Percentiles rank a stretch among this genome's conserved stretches.
Conservation (phyloP, 2,888 invertebrate species). For the Phalera bucephala region DNA sequence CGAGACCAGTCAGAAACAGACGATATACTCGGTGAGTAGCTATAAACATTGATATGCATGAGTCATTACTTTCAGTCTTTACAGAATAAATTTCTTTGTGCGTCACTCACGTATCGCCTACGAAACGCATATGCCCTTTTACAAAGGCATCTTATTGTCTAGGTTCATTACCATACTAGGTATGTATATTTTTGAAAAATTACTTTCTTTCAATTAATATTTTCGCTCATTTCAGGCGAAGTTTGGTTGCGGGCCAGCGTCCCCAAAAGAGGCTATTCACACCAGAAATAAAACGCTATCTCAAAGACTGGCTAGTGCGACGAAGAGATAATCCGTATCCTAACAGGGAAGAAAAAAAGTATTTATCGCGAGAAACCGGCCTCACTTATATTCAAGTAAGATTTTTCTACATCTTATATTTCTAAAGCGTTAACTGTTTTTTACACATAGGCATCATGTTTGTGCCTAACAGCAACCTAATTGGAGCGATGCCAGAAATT, state of each 20-base stretch:
- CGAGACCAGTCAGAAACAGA: conserved; percentile 87
- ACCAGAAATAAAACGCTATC: conserved; percentile 89
- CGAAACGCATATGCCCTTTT: conserved; percentile 39
- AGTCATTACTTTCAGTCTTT: conserved; percentile 69
- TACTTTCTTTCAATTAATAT: conserved; percentile 5
- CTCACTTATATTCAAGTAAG: conserved; percentile 90
- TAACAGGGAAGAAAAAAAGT: conserved; percentile 89
- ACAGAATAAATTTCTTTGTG: conserved; percentile 69
- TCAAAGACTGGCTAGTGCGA: conserved; percentile 90
- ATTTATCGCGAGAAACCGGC: conserved; percentile 88
- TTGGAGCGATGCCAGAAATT: conserved; percentile 74
- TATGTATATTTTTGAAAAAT: conserved; percentile 3
- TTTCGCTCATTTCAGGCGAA: conserved; percentile 65
- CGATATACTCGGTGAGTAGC: conserved; percentile 86
- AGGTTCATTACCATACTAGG: no score
- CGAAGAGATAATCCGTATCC: conserved; percentile 91
- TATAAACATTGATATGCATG: conserved; percentile 44
- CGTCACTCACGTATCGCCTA: conserved; percentile 48
- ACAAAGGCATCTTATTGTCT: conserved; percentile 12
- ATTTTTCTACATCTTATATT: conserved; percentile 10
- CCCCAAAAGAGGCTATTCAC: conserved; percentile 89
- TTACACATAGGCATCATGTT: conserved; percentile 49
- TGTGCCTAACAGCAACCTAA: conserved; percentile 73
- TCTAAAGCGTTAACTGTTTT: conserved; percentile 26
- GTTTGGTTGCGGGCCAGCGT: conserved; percentile 83